Conservation (phyloP, 2,797 vertebrate genomes). For the Lepilemur ruficaudatus region DNA sequence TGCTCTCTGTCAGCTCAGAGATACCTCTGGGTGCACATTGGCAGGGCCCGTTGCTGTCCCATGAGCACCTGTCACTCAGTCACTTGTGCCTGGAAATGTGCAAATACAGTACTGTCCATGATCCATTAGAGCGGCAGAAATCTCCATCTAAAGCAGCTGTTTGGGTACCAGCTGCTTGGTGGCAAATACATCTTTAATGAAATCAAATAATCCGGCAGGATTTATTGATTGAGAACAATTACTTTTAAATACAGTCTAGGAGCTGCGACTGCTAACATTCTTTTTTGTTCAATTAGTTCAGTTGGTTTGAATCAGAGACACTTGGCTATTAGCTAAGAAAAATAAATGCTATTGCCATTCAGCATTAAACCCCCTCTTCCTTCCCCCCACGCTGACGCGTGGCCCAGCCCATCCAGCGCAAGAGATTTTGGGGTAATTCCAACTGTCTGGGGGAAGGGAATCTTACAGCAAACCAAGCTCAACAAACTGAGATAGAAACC, state of each 20-base stretch:
- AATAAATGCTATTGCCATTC: constrained; percentile 50
- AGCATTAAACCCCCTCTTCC: not conserved
- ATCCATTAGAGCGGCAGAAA: constrained; percentile 82
- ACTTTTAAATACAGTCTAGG: constrained; percentile 88
- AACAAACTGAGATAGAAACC: not conserved
- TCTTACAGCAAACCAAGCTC: not conserved
- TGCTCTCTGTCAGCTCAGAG: not conserved
- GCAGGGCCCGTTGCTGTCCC: constrained; percentile 52
- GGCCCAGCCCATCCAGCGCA: constrained; percentile 30
- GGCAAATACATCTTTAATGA: constrained; percentile 88
- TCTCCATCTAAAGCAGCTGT: constrained; percentile 90
- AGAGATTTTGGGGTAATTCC: constrained; percentile 59
- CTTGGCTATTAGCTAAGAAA: constrained; percentile 79
- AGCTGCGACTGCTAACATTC: constrained; percentile 83
- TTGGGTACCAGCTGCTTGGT: constrained; percentile 86
- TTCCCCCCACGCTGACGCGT: accelerated
- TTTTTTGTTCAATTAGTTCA: constrained; percentile 87
- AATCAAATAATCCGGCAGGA: constrained; percentile 86
- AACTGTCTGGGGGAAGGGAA: constrained; percentile 41
- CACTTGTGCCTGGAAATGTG: constrained; percentile 74
- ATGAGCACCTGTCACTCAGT: constrained; percentile 17
- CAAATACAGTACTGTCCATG: constrained; percentile 81
- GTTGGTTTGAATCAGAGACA: constrained; percentile 91
- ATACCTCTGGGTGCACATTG: not conserved
- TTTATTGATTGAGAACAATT: constrained; percentile 89